Base-by-base conservation (phyloP, 2,888 invertebrate genomes). In the Caenorhabditis macrosperma region DNA sequence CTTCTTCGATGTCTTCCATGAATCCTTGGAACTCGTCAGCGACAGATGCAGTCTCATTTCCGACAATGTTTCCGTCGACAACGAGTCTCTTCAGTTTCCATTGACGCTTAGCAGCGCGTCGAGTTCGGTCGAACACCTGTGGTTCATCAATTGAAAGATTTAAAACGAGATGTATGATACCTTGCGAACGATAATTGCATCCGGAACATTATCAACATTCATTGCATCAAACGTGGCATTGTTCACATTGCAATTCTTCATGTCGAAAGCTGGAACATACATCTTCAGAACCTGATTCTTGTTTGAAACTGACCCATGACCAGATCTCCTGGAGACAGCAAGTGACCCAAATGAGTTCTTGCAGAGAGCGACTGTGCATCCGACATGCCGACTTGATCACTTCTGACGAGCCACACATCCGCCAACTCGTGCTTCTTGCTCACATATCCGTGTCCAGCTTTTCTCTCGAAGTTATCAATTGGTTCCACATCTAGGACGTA, bases 1-100 rank as follows among this genome's bases (percentile, higher is more conserved):
- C 97, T 91, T 99, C 98, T 91, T 99, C 99, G 82, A 99, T 92
- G 90, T 99, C 99, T 87, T 98, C 96, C 91, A 98, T 92, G 92
- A 99, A 99, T 86, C 86, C 77, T 59, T 81, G 78, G 81, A 88
- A 90, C 30, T 88, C 88, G 55, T 88, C 91, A 54, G 91, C 90
- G 30, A 91, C 89, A 57, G 91, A 91, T 44, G 89, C 91, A 1
- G 91, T 91, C 22, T 92, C 92, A 35, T 88, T 81, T 75, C 85
- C 83, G 41, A 85, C 85, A 41, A 87, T 83, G 55, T 87, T 87
- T 38, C 91, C 91, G 44, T 91, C 91, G n/a, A 91, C 90, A 46
- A 91, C 93, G 91, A 98, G 93, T 91, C 95, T 95, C 88, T 95
- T 94, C 41, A 99, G 93, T 91, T 96, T 96, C 98, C 98, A 99